These are phyloP conservation scores for Gymnoscopelus microlampas DNA, from an alignment of 2,797 vertebrate genomes.

Conservation along the genomic window DNA sequence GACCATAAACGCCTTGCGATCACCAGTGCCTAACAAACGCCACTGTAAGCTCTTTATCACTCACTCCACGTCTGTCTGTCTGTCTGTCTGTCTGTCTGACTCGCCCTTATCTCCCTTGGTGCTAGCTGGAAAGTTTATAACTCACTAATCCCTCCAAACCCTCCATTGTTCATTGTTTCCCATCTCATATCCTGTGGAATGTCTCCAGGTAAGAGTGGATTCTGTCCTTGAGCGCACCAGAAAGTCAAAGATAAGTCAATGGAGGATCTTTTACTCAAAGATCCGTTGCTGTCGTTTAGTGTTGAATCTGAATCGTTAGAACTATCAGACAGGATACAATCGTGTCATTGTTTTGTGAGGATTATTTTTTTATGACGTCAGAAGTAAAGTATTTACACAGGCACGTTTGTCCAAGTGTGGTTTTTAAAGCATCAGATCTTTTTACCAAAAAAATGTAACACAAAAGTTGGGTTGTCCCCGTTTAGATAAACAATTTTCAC, in stretches of 20 bases:
- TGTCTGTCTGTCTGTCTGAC: neutral
- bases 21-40: conserved; percentile 11
- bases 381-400: too few relatives aligned
- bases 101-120: conserved; percentile 15
- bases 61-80: conserved; percentile 17
- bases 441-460: too few relatives aligned
- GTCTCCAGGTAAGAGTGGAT: conserved; percentile 43
- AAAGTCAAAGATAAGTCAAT: conserved; percentile 45
- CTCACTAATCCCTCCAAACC: conserved; percentile 48
- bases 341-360: too few relatives aligned
- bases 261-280: conserved; percentile 20
- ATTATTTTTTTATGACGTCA: too few relatives aligned
- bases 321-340: too few relatives aligned
- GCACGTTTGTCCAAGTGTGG: too few relatives aligned
- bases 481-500: too few relatives aligned
- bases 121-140: conserved; percentile 29
- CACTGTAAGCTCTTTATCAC: conserved; percentile 25
- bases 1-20: conserved; percentile 7
- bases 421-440: too few relatives aligned
- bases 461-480: too few relatives aligned
- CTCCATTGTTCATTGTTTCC: conserved; percentile 59
- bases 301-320: too few relatives aligned
- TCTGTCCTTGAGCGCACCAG: conserved; percentile 49
- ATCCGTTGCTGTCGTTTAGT: neutral
- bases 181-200: conserved; percentile 57